phyloP scores from a whole-genome alignment of 2,888 invertebrate species.

The Xylota segnis region DNA sequence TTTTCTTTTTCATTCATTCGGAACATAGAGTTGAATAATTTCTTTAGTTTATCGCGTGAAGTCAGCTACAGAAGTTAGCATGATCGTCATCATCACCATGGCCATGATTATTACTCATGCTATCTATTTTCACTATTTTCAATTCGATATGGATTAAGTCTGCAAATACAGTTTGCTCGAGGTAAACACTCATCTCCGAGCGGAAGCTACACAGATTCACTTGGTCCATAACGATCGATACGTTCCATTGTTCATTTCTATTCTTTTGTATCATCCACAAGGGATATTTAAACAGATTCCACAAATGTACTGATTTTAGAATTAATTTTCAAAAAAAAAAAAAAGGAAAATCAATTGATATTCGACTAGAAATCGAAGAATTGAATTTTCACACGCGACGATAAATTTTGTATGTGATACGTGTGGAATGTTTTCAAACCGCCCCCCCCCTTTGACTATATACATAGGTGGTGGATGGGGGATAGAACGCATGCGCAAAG shows the following conservation, averaged over 20 bases:
- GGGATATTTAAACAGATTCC: conserved; percentile 12
- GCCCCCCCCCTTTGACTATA: neutral
- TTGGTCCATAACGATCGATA: neutral
- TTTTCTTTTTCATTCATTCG: conserved; percentile 52
- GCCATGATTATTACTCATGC: conserved; percentile 71
- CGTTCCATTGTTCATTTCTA: conserved; percentile 34
- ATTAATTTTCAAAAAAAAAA: neutral
- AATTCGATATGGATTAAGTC: conserved; percentile 25
- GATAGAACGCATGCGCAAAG: conserved; percentile 70
- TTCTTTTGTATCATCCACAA: conserved; percentile 23
- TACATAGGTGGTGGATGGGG: conserved; percentile 5
- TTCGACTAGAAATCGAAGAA: conserved; percentile 8
- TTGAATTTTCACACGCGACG: conserved; percentile 32
- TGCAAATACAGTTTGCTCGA: conserved; percentile 4
- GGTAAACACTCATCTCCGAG: neutral
- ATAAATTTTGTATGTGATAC: conserved; percentile 33
- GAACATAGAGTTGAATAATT: conserved; percentile 31
- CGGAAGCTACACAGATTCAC: conserved; percentile 3
- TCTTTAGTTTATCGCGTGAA: conserved; percentile 59
- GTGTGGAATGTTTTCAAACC: conserved; percentile 49
- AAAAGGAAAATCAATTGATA: neutral
- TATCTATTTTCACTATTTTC: conserved; percentile 74
- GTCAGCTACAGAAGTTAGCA: conserved; percentile 54
- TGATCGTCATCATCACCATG: conserved; percentile 62
- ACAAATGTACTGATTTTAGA: neutral